A percentile compares a stretch with the other conserved stretches of the same genome.
phyloP scores from a whole-genome alignment of 2,113 vertebrate species.

The Aegithalos caudatus region DNA sequence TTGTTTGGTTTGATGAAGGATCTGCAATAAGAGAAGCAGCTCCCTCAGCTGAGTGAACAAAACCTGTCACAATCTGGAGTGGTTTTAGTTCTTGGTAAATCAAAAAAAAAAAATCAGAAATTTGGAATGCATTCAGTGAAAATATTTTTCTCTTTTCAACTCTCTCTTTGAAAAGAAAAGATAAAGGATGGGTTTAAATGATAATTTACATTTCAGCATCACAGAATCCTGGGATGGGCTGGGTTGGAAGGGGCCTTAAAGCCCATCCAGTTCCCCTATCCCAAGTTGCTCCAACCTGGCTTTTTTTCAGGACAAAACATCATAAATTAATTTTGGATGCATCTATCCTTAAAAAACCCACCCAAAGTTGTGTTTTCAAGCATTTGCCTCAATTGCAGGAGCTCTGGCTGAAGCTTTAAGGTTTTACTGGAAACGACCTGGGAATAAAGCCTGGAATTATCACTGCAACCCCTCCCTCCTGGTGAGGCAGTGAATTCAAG shows the following conservation, averaged over 20 bases:
- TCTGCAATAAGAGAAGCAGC: not conserved
- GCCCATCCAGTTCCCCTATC: not conserved
- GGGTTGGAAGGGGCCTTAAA: not conserved
- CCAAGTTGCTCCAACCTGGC: not conserved
- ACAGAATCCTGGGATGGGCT: not conserved
- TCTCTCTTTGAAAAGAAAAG: no score
- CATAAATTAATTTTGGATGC: not conserved
- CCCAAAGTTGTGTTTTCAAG: not conserved
- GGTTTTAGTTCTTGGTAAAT: not conserved
- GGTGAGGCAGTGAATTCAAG: not conserved
- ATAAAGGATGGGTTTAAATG: not conserved
- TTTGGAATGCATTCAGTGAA: not conserved
- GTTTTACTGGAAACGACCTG: not conserved
- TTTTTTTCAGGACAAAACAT: not conserved
- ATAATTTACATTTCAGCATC: not conserved
- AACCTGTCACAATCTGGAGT: not conserved
- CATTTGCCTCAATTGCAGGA: not conserved
- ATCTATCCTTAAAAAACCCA: no score
- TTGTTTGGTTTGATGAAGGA: not conserved
- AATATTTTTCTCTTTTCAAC: not conserved
- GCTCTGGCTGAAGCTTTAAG: not conserved
- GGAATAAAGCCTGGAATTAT: not conserved
- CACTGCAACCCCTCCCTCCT: not conserved
- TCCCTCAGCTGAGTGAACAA: not conserved
- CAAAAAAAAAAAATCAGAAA: not conserved